Evolutionary conservation across 1,140 invertebrate species (phyloP), one percentile per base, ranked within the genome.

Genomic region (Diorhabda carinulata): DNA sequence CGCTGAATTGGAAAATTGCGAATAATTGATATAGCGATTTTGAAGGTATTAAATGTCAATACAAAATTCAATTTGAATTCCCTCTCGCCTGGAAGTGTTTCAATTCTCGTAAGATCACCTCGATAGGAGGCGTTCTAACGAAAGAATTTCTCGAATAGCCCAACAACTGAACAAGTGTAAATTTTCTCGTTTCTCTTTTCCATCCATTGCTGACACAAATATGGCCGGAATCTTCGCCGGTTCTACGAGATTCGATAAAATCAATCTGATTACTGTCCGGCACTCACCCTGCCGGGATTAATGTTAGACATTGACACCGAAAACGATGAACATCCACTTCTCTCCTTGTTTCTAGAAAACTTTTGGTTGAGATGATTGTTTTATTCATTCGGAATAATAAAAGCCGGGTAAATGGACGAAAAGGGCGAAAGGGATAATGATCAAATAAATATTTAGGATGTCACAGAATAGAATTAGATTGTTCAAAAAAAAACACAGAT

Each of bases 291-390:
- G 47, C 47, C n/a, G n/a, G 25, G 47, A 6, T 52, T 8, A 52
- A 52, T 52, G 47, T 52, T 52, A 52, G 47, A 6, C n/a, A 52
- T 52, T 52, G 47, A 52, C 47, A 52, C 47, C 47, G 47, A 52
- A 52, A 52, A 52, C 47, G 47, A 52, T 52, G 47, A 52, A 52
- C 47, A 52, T 52, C 47, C 47, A 52, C 47, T 52, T 52, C 47
- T 52, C 47, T 52, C 47, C 47, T 52, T 52, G 47, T 52, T 52
- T 52, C 47, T 52, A 8, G 47, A 52, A 52, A 6, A 52, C 47
- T 6, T 8, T 25, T 52, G 47, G 47, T n/a, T 52, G 6, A 52
- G 47, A 52, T 52, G 47, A 52, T 52, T 52, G 47, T 52, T 52
- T 52, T 52, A 52, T 52, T 52, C 47, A 52, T 52, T 52, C 6